Conservation (phyloP, 2,888 invertebrate species). For the Papilio gigon region DNA sequence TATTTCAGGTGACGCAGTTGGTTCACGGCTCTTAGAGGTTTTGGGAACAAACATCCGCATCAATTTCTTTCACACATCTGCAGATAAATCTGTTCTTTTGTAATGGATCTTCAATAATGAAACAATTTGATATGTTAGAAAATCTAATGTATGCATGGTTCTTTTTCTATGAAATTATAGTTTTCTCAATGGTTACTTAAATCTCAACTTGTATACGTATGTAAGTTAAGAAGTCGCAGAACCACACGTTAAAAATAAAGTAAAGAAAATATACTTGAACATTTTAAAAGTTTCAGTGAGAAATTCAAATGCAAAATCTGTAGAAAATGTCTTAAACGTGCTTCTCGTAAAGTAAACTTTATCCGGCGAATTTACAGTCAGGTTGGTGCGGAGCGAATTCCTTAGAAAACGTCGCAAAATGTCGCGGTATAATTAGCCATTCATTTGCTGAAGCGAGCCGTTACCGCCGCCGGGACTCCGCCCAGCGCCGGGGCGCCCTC, state of each 20-base stretch:
- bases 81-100: background rate
- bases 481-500: slow-evolving; percentile 11
- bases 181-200: no score
- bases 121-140: no score
- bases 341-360: slow-evolving; percentile 10
- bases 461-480: background rate
- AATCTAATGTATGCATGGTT: no score
- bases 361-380: slow-evolving; percentile 20
- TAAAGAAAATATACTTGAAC: background rate
- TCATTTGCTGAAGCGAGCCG: slow-evolving; percentile 18
- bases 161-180: no score
- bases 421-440: slow-evolving; percentile 34
- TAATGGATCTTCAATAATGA: no score
- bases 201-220: background rate
- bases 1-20: slow-evolving; percentile 24
- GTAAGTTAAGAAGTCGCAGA: background rate
- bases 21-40: background rate
- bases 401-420: slow-evolving; percentile 22
- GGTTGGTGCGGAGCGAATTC: slow-evolving; percentile 13
- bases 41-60: background rate
- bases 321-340: slow-evolving; percentile 10
- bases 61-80: background rate
- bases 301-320: slow-evolving; percentile 6
- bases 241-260: background rate
- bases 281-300: background rate